A percentile compares a stretch with the other conserved stretches of the same genome.
phyloP scores from a whole-genome alignment of 2,113 vertebrate species.

The Dicaeum eximium region DNA sequence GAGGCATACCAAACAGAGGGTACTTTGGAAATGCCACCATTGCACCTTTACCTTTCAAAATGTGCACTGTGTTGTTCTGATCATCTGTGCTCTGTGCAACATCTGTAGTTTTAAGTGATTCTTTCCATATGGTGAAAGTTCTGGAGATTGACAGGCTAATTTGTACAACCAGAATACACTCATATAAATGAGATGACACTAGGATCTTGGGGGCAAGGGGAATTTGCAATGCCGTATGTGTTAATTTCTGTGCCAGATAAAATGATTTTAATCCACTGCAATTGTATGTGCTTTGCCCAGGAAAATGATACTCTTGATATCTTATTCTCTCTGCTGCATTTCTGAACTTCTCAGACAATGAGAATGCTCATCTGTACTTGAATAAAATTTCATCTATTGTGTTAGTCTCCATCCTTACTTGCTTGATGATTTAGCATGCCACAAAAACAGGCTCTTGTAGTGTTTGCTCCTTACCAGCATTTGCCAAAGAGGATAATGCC shows the following conservation, averaged over 20 bases:
- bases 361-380: background rate
- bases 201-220: background rate
- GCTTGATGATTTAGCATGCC: background rate
- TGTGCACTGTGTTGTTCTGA: background rate
- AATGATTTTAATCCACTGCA: background rate
- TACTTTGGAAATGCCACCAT: background rate
- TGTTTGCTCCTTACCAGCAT: background rate
- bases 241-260: slow-evolving; percentile 14
- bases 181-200: background rate
- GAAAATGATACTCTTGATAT: background rate
- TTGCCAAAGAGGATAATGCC: background rate
- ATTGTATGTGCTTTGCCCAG: background rate
- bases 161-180: background rate
- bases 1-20: background rate
- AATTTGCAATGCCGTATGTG: background rate
- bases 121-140: background rate
- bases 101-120: background rate
- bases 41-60: background rate
- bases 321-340: background rate
- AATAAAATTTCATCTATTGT: background rate
- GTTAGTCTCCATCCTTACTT: background rate
- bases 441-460: background rate
- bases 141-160: background rate
- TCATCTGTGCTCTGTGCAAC: background rate
- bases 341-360: background rate